Conservation (phyloP, 1,140 invertebrate genomes). For the Drosophila nannoptera region DNA sequence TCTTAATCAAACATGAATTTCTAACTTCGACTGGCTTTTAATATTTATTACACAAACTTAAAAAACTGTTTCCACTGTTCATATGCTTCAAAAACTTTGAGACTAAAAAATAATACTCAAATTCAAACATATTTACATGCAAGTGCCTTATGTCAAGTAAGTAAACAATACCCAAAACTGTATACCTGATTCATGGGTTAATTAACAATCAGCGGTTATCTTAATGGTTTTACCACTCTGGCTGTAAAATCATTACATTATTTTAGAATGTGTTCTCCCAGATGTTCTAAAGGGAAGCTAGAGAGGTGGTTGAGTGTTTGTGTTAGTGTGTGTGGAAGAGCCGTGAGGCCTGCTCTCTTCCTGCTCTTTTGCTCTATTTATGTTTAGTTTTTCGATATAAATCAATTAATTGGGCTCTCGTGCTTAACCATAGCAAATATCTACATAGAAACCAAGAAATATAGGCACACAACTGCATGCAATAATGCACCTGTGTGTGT, state of each 20-base stretch:
- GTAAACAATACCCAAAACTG: neutral
- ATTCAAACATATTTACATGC: neutral
- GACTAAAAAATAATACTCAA: slow-evolving; percentile 1
- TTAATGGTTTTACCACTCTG: neutral
- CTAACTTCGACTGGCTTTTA: neutral
- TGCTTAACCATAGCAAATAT: slow-evolving; percentile 6
- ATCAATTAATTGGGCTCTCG: slow-evolving; percentile 31
- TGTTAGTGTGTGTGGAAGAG: too few species aligned
- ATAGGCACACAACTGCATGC: too few species aligned
- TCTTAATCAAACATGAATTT: neutral
- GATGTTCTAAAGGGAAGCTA: neutral
- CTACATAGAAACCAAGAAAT: neutral
- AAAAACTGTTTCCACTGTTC: too few species aligned
- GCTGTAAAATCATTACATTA: neutral
- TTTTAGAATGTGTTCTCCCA: neutral
- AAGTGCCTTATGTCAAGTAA: slow-evolving; percentile 35
- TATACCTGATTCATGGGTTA: neutral
- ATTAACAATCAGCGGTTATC: neutral
- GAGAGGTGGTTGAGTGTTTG: neutral
- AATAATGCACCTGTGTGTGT: neutral
- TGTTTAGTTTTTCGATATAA: slow-evolving; percentile 32
- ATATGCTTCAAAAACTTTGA: slow-evolving; percentile 1
- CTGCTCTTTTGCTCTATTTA: neutral
- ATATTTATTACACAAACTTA: too few species aligned
- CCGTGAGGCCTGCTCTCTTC: slow-evolving; percentile 17